phyloP scores from a whole-genome alignment of 1,140 invertebrate genomes.

The Leucophenga varia region DNA sequence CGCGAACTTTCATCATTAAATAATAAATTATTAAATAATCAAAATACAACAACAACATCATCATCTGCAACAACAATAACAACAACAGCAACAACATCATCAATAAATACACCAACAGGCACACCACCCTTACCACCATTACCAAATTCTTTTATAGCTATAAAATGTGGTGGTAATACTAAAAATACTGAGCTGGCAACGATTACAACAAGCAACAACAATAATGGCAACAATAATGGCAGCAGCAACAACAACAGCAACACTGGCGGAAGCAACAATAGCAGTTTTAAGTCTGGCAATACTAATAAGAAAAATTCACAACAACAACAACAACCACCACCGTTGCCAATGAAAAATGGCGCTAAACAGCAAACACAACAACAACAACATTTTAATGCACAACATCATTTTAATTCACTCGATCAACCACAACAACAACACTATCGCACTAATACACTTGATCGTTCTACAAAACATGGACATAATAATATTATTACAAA shows the following conservation, averaged over 20 bases:
- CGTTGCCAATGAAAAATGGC: conserved; percentile 43
- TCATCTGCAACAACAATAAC: conserved; percentile 17
- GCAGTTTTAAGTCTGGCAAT: conserved; percentile 36
- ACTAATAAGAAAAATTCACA: conserved; percentile 27
- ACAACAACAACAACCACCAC: conserved; percentile 32
- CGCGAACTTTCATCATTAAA: conserved; percentile 43
- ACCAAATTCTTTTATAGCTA: conserved; percentile 48
- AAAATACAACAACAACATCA: conserved; percentile 23
- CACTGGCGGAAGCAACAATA: conserved; percentile 19
- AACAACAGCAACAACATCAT: conserved; percentile 11
- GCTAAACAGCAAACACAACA: conserved; percentile 26
- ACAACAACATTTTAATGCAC: conserved; percentile 27
- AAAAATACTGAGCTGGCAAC: conserved; percentile 34
- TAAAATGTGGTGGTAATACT: conserved; percentile 30
- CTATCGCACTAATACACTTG: conserved; percentile 38
- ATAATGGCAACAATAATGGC: conserved; percentile 23
- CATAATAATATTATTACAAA: neutral
- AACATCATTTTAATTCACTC: conserved; percentile 23
- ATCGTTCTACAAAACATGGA: conserved; percentile 26
- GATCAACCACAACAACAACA: conserved; percentile 22
- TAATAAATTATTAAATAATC: conserved; percentile 19
- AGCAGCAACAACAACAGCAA: conserved; percentile 24
- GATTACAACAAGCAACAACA: conserved; percentile 23
- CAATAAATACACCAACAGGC: conserved; percentile 33
- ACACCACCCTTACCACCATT: conserved; percentile 49